Percentiles rank a stretch among this genome's conserved stretches.
Evolutionary conservation across 2,797 vertebrate genomes (phyloP).

Genomic region (Ispidina picta): DNA sequence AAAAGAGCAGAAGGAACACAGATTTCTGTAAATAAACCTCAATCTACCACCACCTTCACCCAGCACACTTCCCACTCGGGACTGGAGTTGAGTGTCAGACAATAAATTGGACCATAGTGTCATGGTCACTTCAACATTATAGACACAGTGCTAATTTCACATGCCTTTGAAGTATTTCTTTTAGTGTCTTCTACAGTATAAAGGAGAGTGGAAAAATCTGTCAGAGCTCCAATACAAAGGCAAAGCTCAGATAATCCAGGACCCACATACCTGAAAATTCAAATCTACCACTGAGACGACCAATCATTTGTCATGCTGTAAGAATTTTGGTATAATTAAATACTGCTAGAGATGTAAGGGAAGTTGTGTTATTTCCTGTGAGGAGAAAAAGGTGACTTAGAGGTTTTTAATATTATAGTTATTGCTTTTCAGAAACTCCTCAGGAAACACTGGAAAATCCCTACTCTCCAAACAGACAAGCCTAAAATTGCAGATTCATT

Average conservation of each 20-base stretch:
- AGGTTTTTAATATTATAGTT: conserved; percentile 63
- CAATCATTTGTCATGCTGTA: conserved; percentile 61
- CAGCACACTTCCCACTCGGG: accelerated
- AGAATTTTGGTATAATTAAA: conserved; percentile 56
- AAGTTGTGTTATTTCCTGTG: conserved; percentile 66
- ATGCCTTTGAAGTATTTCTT: background rate
- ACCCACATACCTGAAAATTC: conserved; percentile 18
- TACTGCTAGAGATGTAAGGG: conserved; percentile 30
- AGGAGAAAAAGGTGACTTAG: conserved; percentile 56
- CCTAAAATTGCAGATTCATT: conserved; percentile 42
- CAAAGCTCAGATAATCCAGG: conserved; percentile 45
- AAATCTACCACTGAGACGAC: conserved; percentile 42
- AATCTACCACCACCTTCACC: background rate
- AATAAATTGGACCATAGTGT: background rate
- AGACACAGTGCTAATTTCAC: background rate
- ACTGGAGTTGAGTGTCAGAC: background rate
- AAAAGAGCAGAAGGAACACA: background rate
- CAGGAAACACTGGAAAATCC: conserved; percentile 56
- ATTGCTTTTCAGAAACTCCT: conserved; percentile 66
- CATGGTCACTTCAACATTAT: background rate
- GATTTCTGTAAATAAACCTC: background rate
- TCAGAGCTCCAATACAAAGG: background rate
- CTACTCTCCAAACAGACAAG: conserved; percentile 35
- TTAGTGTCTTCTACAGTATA: background rate
- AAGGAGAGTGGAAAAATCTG: conserved; percentile 4